phyloP scores from a whole-genome alignment of 2,888 invertebrate species.

The Nyleta sp. region DNA sequence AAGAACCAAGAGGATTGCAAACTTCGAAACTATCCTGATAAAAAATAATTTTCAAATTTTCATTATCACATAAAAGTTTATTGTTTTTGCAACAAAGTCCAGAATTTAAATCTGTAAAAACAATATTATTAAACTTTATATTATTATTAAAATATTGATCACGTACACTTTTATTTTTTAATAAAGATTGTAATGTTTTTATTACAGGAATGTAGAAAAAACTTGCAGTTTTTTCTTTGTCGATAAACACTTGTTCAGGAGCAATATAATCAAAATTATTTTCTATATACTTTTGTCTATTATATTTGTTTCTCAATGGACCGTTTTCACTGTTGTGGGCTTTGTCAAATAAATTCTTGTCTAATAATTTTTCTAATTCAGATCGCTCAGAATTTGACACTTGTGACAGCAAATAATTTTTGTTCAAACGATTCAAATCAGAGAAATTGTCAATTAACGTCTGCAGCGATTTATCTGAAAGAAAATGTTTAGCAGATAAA shows the following conservation, averaged over 20 bases:
- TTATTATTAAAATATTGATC: not conserved
- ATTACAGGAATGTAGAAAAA: conserved; percentile 20
- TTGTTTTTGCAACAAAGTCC: conserved; percentile 34
- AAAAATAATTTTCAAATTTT: conserved; percentile 16
- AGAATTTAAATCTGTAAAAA: conserved; percentile 29
- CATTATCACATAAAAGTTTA: conserved; percentile 1
- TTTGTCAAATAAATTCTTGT: conserved; percentile 23
- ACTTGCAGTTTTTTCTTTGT: conserved; percentile 1
- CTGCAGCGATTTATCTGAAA: conserved; percentile 9
- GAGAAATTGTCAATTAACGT: not conserved
- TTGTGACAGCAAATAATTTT: conserved; percentile 8
- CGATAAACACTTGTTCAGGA: conserved; percentile 3
- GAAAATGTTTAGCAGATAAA: conserved; percentile 26
- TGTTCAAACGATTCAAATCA: conserved; percentile 14
- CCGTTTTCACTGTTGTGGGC: conserved; percentile 1
- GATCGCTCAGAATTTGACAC: conserved; percentile 4
- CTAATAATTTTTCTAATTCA: not conserved
- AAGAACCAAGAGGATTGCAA: conserved; percentile 30
- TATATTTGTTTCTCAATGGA: conserved; percentile 6
- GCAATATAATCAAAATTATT: conserved; percentile 16
- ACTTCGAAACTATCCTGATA: conserved; percentile 33
- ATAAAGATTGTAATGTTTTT: conserved; percentile 2
- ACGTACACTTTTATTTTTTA: conserved; percentile 4
- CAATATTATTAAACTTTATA: conserved; percentile 1
- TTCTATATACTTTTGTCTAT: conserved; percentile 19